Evolutionary conservation across 2,797 vertebrate species (phyloP).

Genomic region (Myotis vivesi): DNA sequence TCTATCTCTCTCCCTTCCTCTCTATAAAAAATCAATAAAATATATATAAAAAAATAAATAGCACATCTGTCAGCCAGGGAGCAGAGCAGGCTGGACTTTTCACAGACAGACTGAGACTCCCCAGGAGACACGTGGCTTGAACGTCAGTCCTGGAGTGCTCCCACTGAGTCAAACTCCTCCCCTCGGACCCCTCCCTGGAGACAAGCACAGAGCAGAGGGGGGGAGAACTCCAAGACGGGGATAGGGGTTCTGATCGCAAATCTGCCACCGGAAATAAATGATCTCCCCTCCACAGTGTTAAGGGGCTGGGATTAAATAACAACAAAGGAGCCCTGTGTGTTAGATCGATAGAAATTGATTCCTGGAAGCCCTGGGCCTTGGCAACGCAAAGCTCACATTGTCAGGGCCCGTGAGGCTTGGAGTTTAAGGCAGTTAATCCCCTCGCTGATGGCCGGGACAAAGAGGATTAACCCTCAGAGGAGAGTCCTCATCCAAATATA

Average conservation of each 20-base stretch:
- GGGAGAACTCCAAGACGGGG: background rate
- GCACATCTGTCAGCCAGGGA: background rate
- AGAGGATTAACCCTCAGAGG: slow-evolving; percentile 94
- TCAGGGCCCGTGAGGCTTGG: slow-evolving; percentile 81
- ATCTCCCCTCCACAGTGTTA: background rate
- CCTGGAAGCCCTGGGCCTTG: background rate
- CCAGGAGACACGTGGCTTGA: background rate
- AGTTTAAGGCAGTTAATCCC: slow-evolving; percentile 92
- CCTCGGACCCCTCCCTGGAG: background rate
- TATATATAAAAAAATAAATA: too few species aligned
- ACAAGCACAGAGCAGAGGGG: background rate
- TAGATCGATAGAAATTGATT: slow-evolving; percentile 32
- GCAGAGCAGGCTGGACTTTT: background rate
- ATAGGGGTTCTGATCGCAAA: background rate
- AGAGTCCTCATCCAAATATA: slow-evolving; percentile 93
- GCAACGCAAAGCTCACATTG: slow-evolving; percentile 43
- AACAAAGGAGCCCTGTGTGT: background rate
- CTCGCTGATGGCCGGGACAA: slow-evolving; percentile 90
- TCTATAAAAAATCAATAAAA: too few species aligned
- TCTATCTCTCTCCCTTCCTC: too few species aligned
- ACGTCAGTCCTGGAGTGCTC: background rate
- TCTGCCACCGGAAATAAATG: background rate
- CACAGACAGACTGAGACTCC: background rate
- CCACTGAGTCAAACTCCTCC: background rate
- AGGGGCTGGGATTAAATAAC: background rate